These are phyloP conservation scores for Lethenteron reissneri DNA, from an alignment of 2,113 vertebrate genomes.

Conservation along the genomic window DNA sequence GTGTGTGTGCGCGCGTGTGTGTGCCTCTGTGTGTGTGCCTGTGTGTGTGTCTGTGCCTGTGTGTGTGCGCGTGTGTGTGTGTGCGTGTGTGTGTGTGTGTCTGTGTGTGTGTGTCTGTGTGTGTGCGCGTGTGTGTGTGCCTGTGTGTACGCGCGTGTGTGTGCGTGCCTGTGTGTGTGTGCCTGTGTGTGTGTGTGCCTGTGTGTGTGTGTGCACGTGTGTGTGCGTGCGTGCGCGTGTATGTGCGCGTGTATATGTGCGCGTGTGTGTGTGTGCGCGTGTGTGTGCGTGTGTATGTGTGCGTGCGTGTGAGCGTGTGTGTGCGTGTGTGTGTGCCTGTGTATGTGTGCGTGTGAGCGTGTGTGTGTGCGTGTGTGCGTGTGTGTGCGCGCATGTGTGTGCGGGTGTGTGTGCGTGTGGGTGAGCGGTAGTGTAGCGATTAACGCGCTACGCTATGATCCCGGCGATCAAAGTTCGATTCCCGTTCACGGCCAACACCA, in stretches of 20 bases:
- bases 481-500: no score
- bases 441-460: no score
- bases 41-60: neutral
- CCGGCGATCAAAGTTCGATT: no score
- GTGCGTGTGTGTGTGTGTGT: neutral
- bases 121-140: neutral
- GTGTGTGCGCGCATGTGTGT: neutral
- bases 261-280: neutral
- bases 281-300: neutral
- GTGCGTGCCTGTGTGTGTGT: neutral
- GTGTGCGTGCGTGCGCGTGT: neutral
- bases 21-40: neutral
- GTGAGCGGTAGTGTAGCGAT: no score
- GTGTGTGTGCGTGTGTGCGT: neutral
- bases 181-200: neutral
- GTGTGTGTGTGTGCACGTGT: neutral
- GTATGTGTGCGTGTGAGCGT: neutral
- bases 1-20: neutral
- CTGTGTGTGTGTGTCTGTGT: neutral
- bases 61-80: neutral
- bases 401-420: no score
- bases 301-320: neutral
- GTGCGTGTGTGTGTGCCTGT: neutral
- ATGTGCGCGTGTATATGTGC: neutral
- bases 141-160: neutral